Evolutionary conservation across 1,140 invertebrate species (phyloP), one percentile per base, ranked within the genome.

Genomic region (Xylocopa sonorina): DNA sequence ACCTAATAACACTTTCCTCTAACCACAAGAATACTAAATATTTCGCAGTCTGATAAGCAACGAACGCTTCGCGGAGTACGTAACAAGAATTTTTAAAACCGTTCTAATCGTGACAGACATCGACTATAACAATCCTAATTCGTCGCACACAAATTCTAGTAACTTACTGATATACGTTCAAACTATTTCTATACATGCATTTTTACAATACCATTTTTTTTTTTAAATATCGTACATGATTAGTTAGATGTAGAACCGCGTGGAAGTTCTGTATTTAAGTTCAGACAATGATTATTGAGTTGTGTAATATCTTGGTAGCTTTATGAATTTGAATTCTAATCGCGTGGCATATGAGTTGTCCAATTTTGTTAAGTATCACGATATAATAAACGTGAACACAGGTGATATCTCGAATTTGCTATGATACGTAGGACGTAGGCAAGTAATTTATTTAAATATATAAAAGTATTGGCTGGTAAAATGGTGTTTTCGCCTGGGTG

Each of bases 401-500:
- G n/a, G n/a, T n/a, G 53, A 75, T 69, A 76, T 78, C 27, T 80
- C 29, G 71, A 79, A 64, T 85, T 83, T 78, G 83, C 64, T 80
- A 62, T 85, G 66, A 77, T n/a, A 79, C 41, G 77, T 86, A 85
- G 63, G 72, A 51, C 12, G 76, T 86, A 85, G 83, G 57, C 81
- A 82, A 85, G 79, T 77, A 80, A 86, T 85, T 76, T 68, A 77
- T 85, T 57, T 82, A 78, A n/a, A n/a, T n/a, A 86, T 53, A 80
- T 83, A 78, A 87, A 62, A 85, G 88, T 88, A 88, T 84, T 90
- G 87, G 87, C 87, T 90, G 88, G 88, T 88, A 90, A 90, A 89
- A 81, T 88, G 90, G 90, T 92, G 89, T 92, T 92, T 91, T 92
- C 89, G 92, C 89, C 90, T 92, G 90, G 87, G 89, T 92, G 92